Evolutionary conservation across 2,797 vertebrate species (phyloP), one percentile per base, ranked within the genome.

Genomic region (Sternotherus odoratus): DNA sequence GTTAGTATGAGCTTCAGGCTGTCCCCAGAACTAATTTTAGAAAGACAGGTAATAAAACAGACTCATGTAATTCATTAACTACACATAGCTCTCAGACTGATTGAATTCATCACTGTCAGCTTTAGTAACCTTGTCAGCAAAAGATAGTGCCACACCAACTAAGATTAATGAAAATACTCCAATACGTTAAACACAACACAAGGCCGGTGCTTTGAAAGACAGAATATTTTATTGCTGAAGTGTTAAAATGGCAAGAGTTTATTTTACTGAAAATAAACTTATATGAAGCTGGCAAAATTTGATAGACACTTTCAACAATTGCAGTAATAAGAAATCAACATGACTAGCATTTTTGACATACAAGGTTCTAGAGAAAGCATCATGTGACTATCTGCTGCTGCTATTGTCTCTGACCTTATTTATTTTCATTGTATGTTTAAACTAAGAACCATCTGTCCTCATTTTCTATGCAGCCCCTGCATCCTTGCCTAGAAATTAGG

Each of bases 271-370:
- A 91, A 90, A 82, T 66, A 87, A 56, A 49, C 9, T 88, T 57
- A 10, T 28, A 88, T n/a, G 30, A 90, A 92, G 85, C 85, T 79
- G 56, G n/a, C 50, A 75, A 91, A 50, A 87, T 86, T 85, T 96
- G 94, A 97, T 17, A 56, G 96, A 94, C 91, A 85, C 80, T 95
- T 91, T 19, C 75, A 94, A 82, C 82, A 95, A 97, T 94, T 94
- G 90, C 75, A 85, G 72, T 95, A 94, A 96, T 66, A 95, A 94
- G 79, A 53, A 49, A 74, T 82, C 69, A 88, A 82, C 63, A 30
- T 23, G 46, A 91, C 79, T 72, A 72, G 79, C 26, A 75, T 72
- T 66, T 60, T 77, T 56, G 33, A 72, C 75, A 82, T 4, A 36
- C 36, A 39, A 48, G 2, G 82, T 49, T 93, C 87, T 74, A 74